Evolutionary conservation across 2,113 vertebrate species (phyloP), one percentile per base, ranked within the genome.

Genomic region (Mormyrus iriodes): DNA sequence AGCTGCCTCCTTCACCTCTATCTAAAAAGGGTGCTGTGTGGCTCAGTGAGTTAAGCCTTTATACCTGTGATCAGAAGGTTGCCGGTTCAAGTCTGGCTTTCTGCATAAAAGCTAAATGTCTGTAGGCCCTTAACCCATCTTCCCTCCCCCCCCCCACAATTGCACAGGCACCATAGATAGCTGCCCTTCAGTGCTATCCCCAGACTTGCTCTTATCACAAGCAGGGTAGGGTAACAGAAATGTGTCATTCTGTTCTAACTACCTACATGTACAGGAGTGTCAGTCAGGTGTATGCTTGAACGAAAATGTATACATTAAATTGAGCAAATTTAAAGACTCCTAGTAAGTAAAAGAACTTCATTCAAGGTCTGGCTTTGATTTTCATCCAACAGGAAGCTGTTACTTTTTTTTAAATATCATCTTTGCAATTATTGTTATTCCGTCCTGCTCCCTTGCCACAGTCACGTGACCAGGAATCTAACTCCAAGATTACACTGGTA

Each of bases 381-480:
- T 13, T 12, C 35, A 8, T 42, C 35, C 35, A 79, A 42, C 35
- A 9, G 17, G 1, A 79, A 79, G 73, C 42, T 42, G 73, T 42
- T 17, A 3, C 82, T 12, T 21, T n/a, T n/a, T n/a, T 84, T n/a
- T n/a, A n/a, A 44, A 84, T 44, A n/a, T 48, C 39, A 46, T 48
- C 82, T 84, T 24, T 84, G 82, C 44, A 44, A 17, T 83, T 7
- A n/a, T 3, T 44, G 42, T 21, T 44, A 84, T 24, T 42, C 19
- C 0, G 3, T 46, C 42, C 19, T 21, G 7, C 24, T 48, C 3
- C 7, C n/a, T 53, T 5, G 27, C n/a, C 0, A 13, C 13, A 31
- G 84, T 86, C 85, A 86, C 27, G 7, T 86, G 49, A 86, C 85
- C 85, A 86, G 85, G 48, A 85, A 13, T 48, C n/a, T 52, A 35